Base-by-base conservation (phyloP, 2,113 vertebrate genomes). In the Brachionichthys hirsutus region DNA sequence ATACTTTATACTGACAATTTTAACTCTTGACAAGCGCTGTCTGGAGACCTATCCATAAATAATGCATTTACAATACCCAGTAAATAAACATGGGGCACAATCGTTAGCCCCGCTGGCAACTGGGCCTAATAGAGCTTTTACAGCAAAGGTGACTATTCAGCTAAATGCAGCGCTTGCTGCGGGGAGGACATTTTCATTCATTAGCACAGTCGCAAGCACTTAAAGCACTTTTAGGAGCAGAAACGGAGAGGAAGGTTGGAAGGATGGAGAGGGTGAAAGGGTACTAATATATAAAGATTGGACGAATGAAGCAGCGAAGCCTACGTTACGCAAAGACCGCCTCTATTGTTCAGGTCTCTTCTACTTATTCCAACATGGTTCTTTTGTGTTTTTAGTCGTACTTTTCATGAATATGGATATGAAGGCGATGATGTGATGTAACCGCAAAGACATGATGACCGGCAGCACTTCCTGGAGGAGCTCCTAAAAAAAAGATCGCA, bases 31-130 rank as follows among this genome's bases (percentile, higher is more conserved):
- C 93, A 94, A 95, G 92, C 87, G 92, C 92, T 94, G 93, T 94
- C 92, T 91, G 82, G 92, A 94, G 92, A 93, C 92, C 90, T 92
- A 91, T 93, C 93, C 92, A 95, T 95, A 96, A 98, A 98, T 98
- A 95, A 97, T 95, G 92, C 93, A 96, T 98, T 95, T 94, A 94
- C 94, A 94, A 93, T 95, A 94, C 94, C 93, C 93, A 91, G 94
- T 97, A 97, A 98, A 97, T 97, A 98, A 96, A 93, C 92, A 93
- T 88, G 89, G 91, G 92, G 92, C 92, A 93, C 91, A 93, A 93
- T 96, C 88, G 90, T 95, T 95, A 95, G 94, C 93, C 93, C 91
- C 93, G 91, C 92, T 92, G 93, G 92, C 90, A 92, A 92, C 91
- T 90, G 88, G 89, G 90, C 91, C 87, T 94, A 95, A 94, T 92